Conservation (phyloP, 37 sponge, comb jelly and placozoan genomes). For the Hormiphora californensis region DNA sequence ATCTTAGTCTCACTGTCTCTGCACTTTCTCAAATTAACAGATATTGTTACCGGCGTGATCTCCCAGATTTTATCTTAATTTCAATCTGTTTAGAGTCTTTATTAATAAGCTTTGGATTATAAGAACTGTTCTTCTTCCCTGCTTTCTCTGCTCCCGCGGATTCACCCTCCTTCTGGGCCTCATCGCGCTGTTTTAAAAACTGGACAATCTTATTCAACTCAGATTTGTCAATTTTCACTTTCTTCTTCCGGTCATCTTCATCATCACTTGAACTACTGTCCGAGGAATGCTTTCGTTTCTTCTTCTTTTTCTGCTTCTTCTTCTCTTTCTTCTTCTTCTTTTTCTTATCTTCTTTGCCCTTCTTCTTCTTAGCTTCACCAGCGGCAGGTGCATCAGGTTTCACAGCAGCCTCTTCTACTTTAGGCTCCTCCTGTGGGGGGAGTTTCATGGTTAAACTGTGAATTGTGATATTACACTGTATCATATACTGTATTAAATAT, state of each 20-base stretch:
- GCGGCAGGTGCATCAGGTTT: too few relatives aligned
- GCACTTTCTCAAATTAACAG: too few relatives aligned
- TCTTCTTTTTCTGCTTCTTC: neutral
- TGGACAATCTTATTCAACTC: slow-evolving; percentile 49
- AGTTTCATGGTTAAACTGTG: too few relatives aligned
- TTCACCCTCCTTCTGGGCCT: slow-evolving; percentile 7
- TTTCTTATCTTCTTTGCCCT: neutral
- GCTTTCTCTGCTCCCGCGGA: neutral
- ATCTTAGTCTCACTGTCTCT: too few relatives aligned
- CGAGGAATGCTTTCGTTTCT: too few relatives aligned
- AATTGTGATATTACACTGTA: too few relatives aligned
- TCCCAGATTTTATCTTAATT: slow-evolving; percentile 45
- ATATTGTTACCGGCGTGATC: too few relatives aligned
- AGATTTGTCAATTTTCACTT: slow-evolving; percentile 44
- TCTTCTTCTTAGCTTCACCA: neutral
- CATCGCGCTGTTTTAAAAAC: slow-evolving; percentile 41
- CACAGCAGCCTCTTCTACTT: too few relatives aligned
- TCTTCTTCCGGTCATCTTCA: neutral
- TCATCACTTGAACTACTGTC: neutral
- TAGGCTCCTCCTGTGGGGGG: too few relatives aligned
- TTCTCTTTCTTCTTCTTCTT: slow-evolving; percentile 25
- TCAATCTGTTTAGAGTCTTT: slow-evolving; percentile 34
- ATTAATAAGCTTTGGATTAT: slow-evolving; percentile 41
- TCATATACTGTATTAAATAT: too few relatives aligned
- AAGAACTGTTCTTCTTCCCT: neutral